Conservation (phyloP, 1,140 invertebrate genomes). For the Sarcophaga bullata region DNA sequence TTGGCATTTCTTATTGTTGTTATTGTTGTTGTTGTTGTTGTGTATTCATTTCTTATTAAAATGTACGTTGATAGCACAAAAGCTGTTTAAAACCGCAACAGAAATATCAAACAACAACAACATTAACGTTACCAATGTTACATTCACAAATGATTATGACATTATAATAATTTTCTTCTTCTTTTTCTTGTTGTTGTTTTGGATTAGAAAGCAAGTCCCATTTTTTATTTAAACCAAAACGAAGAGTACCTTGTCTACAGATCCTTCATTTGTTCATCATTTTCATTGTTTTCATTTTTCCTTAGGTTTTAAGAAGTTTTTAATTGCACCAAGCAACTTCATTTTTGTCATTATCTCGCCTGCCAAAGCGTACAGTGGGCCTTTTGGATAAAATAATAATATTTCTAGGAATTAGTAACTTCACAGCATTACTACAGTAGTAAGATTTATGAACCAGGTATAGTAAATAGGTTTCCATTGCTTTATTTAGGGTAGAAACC, state of each 20-base stretch:
- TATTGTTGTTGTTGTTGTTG: neutral
- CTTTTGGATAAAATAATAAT: too few species aligned
- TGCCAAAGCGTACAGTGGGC: too few species aligned
- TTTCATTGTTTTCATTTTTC: neutral
- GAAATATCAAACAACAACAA: neutral
- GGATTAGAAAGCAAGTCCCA: neutral
- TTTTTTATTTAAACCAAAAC: neutral
- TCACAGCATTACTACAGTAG: too few species aligned
- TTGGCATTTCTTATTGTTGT: neutral
- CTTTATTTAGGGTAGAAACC: too few species aligned
- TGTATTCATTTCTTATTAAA: neutral
- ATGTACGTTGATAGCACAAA: neutral
- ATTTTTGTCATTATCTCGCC: neutral
- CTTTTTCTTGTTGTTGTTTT: neutral
- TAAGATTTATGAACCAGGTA: too few species aligned
- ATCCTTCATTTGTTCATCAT: neutral
- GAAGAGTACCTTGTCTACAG: neutral
- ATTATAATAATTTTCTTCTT: too few species aligned
- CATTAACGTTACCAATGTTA: neutral
- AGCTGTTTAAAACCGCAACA: neutral
- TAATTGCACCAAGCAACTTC: constrained; percentile 30
- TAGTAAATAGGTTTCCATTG: too few species aligned
- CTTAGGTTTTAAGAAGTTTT: constrained; percentile 28
- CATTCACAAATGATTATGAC: too few species aligned
- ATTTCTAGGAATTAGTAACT: too few species aligned